Conservation (phyloP, 2,797 vertebrate genomes). For the Sebastes baramenuke region DNA sequence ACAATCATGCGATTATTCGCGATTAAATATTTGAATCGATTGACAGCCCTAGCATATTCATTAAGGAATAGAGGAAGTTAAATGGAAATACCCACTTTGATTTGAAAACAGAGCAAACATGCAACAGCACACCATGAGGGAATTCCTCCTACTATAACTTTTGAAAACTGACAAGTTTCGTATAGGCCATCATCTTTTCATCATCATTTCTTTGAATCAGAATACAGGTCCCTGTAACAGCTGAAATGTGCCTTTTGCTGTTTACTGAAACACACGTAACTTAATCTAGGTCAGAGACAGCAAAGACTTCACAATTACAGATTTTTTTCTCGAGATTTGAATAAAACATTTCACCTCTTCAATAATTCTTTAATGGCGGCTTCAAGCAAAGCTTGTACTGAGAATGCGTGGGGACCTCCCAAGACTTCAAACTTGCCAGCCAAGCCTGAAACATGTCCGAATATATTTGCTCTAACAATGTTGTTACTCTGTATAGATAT, state of each 20-base stretch:
- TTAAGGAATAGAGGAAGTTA: background rate
- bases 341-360: conserved; percentile 69
- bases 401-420: conserved; percentile 26
- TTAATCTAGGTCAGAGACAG: conserved; percentile 58
- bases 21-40: too few relatives aligned
- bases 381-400: conserved; percentile 34
- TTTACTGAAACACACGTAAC: conserved; percentile 38
- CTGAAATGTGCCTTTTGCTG: conserved; percentile 44
- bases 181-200: conserved; percentile 1
- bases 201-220: conserved; percentile 26
- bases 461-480: conserved; percentile 14
- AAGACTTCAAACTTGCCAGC: conserved; percentile 37
- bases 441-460: conserved; percentile 20
- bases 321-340: conserved; percentile 39
- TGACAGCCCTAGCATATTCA: background rate
- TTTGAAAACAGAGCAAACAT: conserved; percentile 28
- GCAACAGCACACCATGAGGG: conserved; percentile 12
- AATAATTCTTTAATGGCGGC: conserved; percentile 65
- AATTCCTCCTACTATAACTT: background rate
- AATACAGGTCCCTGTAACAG: background rate
- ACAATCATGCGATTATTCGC: too few relatives aligned
- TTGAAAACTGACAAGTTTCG: conserved; percentile 11
- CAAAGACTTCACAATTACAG: conserved; percentile 35
- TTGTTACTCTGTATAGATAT: conserved; percentile 13
- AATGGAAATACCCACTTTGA: conserved; percentile 20